Conservation (phyloP, 1,140 invertebrate genomes). For the Calephelis virginiensis region DNA sequence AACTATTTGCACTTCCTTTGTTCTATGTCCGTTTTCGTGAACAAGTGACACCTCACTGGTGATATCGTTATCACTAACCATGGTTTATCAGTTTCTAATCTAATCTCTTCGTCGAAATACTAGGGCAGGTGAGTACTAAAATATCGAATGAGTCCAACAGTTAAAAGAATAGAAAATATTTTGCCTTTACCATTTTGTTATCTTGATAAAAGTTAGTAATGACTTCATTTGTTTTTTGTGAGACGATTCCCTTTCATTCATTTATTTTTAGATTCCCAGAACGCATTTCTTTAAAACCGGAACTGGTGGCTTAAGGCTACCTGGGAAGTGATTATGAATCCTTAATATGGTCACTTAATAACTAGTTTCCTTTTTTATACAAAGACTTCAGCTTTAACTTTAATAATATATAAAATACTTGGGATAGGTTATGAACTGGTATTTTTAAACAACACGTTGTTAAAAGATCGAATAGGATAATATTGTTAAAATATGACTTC, state of each 20-base stretch:
- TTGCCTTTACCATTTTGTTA: conserved; percentile 3
- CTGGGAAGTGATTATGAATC: no score
- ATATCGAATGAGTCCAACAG: conserved; percentile 8
- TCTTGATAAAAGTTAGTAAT: background rate
- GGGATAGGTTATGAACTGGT: no score
- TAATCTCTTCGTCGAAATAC: conserved; percentile 68
- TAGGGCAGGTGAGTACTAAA: conserved; percentile 52
- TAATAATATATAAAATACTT: no score
- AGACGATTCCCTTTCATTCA: background rate
- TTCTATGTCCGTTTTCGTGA: conserved; percentile 53
- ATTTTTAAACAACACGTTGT: no score
- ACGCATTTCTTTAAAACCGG: no score
- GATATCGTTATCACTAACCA: conserved; percentile 28
- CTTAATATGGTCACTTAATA: no score
- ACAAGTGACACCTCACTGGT: conserved; percentile 51
- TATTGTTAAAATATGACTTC: no score
- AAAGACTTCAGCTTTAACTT: no score
- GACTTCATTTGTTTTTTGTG: background rate
- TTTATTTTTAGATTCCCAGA: background rate
- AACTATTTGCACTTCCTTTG: conserved; percentile 34
- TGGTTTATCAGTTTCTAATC: conserved; percentile 57
- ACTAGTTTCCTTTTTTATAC: no score
- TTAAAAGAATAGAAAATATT: conserved; percentile 18
- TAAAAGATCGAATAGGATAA: no score
- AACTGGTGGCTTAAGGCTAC: no score